Base-by-base conservation (phyloP, 2,797 vertebrate species). In the Girardinus metallicus region DNA sequence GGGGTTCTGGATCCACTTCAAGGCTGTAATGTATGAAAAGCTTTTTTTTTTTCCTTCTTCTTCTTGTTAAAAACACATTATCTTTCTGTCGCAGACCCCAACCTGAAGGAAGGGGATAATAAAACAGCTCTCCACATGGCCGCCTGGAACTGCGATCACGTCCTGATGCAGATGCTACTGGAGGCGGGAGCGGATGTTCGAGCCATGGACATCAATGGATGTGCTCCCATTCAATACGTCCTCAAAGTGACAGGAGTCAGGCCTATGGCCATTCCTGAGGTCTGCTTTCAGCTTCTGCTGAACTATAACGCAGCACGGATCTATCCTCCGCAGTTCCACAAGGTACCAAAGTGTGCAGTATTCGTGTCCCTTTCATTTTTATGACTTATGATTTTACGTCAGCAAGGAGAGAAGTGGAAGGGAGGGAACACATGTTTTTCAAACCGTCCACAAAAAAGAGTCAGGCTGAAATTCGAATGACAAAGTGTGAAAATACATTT, bases 51-150 rank as follows among this genome's bases (percentile, higher is more conserved):
- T 46, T 39, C 13, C 1, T 47, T 18, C 44, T 43, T n/a, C 10
- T 36, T 29, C 29, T 18, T 44, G 4, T 18, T 34, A 41, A 74
- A 53, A 26, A 39, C 49, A 39, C 49, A 41, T 41, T 2, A 18
- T 12, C n/a, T 4, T n/a, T 83, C 16, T 77, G 26, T 68, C 80
- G 11, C 78, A 93, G 95, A 97, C 77, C 95, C 97, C 12, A 97
- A 99, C 2, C 74, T 96, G 74, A 93, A 95, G 0, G 98, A 99
- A 0, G 97, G 97, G 1, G 97, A 99, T 93, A 92, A 97, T 62
- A 98, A 99, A 85, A 97, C 98, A 0, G 96, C 98, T 0, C 96
- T 99, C 13, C 99, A 99, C 94, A 99, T 98, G 90, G 99, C 98
- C 0, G 97, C 97, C 75, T 99, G 98, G 99, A 99, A 98, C 94